Evolutionary conservation across 2,113 vertebrate genomes (phyloP).

Genomic region (Porphyrio hochstetteri): DNA sequence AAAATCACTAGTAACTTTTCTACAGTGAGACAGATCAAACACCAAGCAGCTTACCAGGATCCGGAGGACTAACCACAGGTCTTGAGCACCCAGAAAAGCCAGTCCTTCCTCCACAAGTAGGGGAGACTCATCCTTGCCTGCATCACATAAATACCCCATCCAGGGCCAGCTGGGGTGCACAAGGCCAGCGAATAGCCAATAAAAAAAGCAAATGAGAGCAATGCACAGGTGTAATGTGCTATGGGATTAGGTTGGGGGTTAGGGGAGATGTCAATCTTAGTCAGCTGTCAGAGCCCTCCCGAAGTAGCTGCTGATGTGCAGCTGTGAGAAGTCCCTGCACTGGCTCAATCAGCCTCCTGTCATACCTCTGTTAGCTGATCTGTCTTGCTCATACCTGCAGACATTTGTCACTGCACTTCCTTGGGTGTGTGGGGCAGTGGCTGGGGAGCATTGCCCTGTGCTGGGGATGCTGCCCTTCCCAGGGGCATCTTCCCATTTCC

Average conservation of each 20-base stretch:
- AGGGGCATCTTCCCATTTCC: neutral
- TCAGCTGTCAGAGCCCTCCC: neutral
- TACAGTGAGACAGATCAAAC: neutral
- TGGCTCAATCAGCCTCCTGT: neutral
- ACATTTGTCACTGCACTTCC: neutral
- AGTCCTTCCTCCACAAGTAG: rapidly evolving
- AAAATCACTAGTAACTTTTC: neutral
- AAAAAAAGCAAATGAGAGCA: neutral
- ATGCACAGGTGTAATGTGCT: neutral
- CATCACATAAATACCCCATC: neutral
- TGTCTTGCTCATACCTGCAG: neutral
- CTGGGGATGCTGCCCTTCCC: neutral
- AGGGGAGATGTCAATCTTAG: neutral
- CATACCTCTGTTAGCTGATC: neutral
- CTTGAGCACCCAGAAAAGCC: rapidly evolving
- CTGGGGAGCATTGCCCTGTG: neutral
- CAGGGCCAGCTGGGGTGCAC: neutral
- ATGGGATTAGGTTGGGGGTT: neutral
- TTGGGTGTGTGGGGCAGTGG: neutral
- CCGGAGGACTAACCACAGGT: rapidly evolving
- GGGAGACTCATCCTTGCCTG: rapidly evolving
- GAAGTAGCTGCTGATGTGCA: neutral
- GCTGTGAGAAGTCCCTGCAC: neutral
- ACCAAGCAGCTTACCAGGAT: neutral
- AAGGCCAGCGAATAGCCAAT: neutral